These are phyloP conservation scores for Automeris io DNA, from an alignment of 2,888 invertebrate species.

Conservation along the genomic window DNA sequence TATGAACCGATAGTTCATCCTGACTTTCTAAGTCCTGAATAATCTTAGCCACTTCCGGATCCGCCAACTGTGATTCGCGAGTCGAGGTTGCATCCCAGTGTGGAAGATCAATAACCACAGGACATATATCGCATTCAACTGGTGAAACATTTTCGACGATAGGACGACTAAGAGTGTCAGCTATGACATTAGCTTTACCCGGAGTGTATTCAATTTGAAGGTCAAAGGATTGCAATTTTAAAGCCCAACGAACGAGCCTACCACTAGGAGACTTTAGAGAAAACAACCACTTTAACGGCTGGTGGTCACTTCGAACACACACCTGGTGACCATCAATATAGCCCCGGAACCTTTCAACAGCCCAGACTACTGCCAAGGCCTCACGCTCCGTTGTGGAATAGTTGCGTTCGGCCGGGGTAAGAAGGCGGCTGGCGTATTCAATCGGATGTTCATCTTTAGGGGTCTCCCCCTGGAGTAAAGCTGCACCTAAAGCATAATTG, in stretches of 20 bases:
- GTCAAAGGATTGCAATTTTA: slow-evolving; percentile 41
- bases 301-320: slow-evolving; percentile 45
- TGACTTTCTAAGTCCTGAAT: background rate
- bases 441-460: slow-evolving; percentile 17
- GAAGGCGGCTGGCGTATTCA: slow-evolving; percentile 22
- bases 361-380: slow-evolving; percentile 23
- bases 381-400: slow-evolving; percentile 53
- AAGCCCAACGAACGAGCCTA: slow-evolving; percentile 50
- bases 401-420: slow-evolving; percentile 31
- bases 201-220: slow-evolving; percentile 39
- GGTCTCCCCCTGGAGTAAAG: slow-evolving; percentile 22
- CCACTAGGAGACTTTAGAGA: slow-evolving; percentile 43
- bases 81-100: background rate
- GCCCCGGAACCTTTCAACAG: slow-evolving; percentile 20
- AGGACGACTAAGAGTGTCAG: too few species aligned
- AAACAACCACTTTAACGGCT: slow-evolving; percentile 51
- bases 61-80: slow-evolving; percentile 1
- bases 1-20: too few species aligned
- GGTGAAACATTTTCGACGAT: too few species aligned
- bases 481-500: slow-evolving; percentile 26
- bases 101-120: slow-evolving; percentile 3
- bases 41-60: background rate
- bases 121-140: background rate
- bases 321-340: slow-evolving; percentile 37
- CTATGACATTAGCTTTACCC: slow-evolving; percentile 24